These are phyloP conservation scores for Dinothrombium tinctorium DNA, from an alignment of 1,140 invertebrate species.

Conservation along the genomic window DNA sequence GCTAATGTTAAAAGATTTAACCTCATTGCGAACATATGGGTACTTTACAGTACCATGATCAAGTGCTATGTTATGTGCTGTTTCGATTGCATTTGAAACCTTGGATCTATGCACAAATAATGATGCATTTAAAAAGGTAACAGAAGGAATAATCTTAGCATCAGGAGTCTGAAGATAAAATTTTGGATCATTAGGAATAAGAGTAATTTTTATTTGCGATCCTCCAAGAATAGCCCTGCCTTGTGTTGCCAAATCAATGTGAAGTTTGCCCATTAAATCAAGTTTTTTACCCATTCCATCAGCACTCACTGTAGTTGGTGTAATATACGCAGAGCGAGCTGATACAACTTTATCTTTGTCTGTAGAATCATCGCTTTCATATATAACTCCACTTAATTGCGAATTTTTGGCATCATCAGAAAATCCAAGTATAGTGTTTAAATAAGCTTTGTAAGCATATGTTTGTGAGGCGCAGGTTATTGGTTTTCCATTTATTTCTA, in stretches of 20 bases:
- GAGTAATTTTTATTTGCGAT: background rate
- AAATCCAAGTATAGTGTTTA: too few relatives aligned
- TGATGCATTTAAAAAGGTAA: background rate
- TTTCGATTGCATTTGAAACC: slow-evolving; percentile 2
- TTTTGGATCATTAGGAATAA: background rate
- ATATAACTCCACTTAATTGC: too few relatives aligned
- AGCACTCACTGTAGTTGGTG: too few relatives aligned
- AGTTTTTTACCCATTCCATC: slow-evolving; percentile 12
- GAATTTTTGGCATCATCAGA: too few relatives aligned
- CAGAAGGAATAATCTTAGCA: background rate
- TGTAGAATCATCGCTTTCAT: too few relatives aligned
- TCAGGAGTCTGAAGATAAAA: background rate
- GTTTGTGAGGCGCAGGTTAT: too few relatives aligned
- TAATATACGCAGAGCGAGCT: too few relatives aligned
- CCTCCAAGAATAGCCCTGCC: slow-evolving; percentile 11
- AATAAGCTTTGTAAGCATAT: too few relatives aligned
- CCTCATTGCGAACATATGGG: slow-evolving; percentile 10
- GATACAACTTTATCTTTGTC: too few relatives aligned
- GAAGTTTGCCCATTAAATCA: slow-evolving; percentile 14
- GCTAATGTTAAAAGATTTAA: slow-evolving; percentile 12
- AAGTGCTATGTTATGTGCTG: slow-evolving; percentile 10
- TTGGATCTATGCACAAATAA: background rate
- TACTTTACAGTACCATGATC: background rate
- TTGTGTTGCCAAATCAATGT: slow-evolving; percentile 12
- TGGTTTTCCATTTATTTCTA: too few relatives aligned